phyloP scores from a whole-genome alignment of 2,797 vertebrate genomes.

The Paratrypauchen microcephalus region DNA sequence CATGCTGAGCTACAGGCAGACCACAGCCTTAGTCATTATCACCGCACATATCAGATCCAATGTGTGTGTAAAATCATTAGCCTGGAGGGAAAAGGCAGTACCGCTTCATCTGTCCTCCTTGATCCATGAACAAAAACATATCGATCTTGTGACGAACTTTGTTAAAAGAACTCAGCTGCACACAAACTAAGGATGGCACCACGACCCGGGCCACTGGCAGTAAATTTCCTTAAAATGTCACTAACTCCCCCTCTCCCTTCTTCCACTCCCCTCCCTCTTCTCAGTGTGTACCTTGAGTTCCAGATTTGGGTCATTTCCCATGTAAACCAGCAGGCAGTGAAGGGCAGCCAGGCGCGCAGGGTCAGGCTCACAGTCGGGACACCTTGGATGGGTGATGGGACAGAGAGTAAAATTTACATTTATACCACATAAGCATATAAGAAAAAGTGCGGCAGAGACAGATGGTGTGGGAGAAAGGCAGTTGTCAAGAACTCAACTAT shows the following conservation, averaged over 20 bases:
- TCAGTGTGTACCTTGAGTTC: constrained; percentile 70
- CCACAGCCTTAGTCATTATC: not conserved
- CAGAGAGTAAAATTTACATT: constrained; percentile 34
- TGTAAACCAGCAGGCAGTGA: constrained; percentile 86
- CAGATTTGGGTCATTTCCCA: constrained; percentile 71
- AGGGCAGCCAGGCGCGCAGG: constrained; percentile 83
- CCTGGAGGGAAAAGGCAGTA: not conserved
- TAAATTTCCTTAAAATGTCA: constrained; percentile 32
- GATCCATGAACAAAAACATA: constrained; percentile 15
- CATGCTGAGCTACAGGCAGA: constrained; percentile 22
- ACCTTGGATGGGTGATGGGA: constrained; percentile 47
- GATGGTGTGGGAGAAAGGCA: constrained; percentile 21
- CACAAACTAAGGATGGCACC: not conserved
- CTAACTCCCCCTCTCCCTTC: constrained; percentile 20
- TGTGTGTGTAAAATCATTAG: constrained; percentile 10
- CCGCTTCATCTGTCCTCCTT: constrained; percentile 2
- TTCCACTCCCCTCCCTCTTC: constrained; percentile 1
- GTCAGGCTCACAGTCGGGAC: constrained; percentile 66
- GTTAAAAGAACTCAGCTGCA: not conserved
- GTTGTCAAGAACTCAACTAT: constrained; percentile 11
- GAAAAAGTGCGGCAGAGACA: constrained; percentile 22
- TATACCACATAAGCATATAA: constrained; percentile 27
- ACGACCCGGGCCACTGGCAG: not conserved
- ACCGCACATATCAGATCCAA: constrained; percentile 1
- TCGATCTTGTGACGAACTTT: constrained; percentile 22